Base-by-base conservation (phyloP, 1,140 invertebrate species). In the Octopus bimaculoides region DNA sequence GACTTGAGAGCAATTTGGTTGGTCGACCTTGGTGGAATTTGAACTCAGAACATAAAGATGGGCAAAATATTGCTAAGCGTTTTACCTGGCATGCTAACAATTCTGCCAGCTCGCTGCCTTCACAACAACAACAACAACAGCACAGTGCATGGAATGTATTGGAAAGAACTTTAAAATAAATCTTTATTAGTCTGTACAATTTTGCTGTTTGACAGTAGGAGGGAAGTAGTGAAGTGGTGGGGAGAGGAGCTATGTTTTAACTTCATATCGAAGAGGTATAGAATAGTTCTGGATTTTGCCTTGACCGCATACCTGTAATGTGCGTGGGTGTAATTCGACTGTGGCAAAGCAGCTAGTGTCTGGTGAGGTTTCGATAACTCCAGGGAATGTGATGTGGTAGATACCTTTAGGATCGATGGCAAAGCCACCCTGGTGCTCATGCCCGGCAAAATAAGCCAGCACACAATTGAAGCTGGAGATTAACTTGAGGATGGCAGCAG, bases 371-470 rank as follows among this genome's bases (percentile, higher is more conserved):
- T 89, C 89, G 41, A 90, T 82, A 5, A 90, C 83, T 20, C 85
- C 88, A 73, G 85, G 83, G 10, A 89, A 82, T 0, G 84, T 84
- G 14, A 89, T 78, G 74, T 89, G 88, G 79, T 87, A 86, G n/a
- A 90, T 86, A 12, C 86, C 85, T 79, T 84, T 79, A 1, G 84
- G 81, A 80, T 89, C 88, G 9, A 85, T 75, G 52, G 80, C 81
- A 82, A 86, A 84, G 4, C 86, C 89, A 52, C 83, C 85, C 17
- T 81, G 75, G 79, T 90, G 89, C 26, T 87, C 85, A 83, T 90
- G 89, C 0, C 89, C 89, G 80, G 82, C 80, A 10, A 90, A 78
- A 77, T 89, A 89, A 12, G 82, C 84, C 7, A 87, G 76, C 17
- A 89, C 88, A 80, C 84, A 88, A 3, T 75, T 54, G 77, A 85